phyloP scores from a whole-genome alignment of 2,888 invertebrate species.

The Campoplex capitator region DNA sequence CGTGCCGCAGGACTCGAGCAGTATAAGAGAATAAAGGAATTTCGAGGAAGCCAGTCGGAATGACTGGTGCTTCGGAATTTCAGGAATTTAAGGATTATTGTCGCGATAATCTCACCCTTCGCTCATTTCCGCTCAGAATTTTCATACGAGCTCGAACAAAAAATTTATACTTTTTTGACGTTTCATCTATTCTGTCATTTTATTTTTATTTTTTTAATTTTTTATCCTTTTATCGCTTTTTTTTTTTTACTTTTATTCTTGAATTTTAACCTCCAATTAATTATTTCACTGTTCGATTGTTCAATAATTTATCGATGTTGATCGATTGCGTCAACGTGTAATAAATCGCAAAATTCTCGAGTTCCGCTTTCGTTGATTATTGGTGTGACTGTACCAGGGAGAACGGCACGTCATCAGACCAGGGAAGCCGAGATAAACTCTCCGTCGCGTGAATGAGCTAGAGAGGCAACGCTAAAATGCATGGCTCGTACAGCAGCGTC shows the following conservation, averaged over 20 bases:
- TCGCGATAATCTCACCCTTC: constrained; percentile 19
- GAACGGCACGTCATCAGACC: constrained; percentile 35
- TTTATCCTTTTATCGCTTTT: background rate
- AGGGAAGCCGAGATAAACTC: constrained; percentile 44
- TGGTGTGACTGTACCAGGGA: constrained; percentile 36
- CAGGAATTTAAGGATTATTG: constrained; percentile 63
- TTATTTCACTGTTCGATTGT: background rate
- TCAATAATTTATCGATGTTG: background rate
- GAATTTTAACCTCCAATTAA: background rate
- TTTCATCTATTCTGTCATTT: background rate
- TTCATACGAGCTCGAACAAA: background rate
- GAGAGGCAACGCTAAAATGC: constrained; percentile 29
- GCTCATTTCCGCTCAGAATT: background rate
- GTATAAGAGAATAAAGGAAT: background rate
- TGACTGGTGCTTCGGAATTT: constrained; percentile 49
- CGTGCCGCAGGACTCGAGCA: background rate
- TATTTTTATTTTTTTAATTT: background rate
- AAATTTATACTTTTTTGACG: background rate
- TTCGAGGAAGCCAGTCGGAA: background rate
- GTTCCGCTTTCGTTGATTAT: background rate
- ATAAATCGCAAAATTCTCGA: background rate
- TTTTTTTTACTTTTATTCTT: background rate
- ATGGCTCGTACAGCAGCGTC: background rate
- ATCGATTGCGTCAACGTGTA: background rate
- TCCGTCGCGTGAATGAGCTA: constrained; percentile 29